Base-by-base conservation (phyloP, 1,140 invertebrate genomes). In the Caenorhabditis brenneri region DNA sequence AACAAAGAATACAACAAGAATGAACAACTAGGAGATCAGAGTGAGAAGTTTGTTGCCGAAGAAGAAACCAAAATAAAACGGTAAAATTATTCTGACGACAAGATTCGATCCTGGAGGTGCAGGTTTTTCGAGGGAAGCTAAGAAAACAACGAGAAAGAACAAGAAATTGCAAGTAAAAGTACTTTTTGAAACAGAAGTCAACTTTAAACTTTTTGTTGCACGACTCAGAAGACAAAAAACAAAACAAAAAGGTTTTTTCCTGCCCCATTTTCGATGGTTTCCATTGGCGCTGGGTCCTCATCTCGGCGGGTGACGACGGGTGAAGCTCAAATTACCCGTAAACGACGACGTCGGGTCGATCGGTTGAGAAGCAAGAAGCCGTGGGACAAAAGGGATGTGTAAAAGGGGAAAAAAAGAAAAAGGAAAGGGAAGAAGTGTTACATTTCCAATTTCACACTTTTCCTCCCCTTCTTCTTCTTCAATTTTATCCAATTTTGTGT, bases 401-500 rank as follows among this genome's bases (percentile, higher is more conserved):
- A n/a, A 46, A 24, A 31, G n/a, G n/a, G n/a, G 36, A 42, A 74
- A 42, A 24, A 24, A n/a, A 46, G 31, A 65, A 36, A 5, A 36
- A 9, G 16, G 33, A 9, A 15, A n/a, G n/a, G 65, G 65, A 74
- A 74, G 65, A 74, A 74, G 65, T 74, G 65, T 74, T 74, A 74
- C 65, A 74, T 74, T 74, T 74, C 65, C 65, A 74, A 46, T 74
- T 74, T 74, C 65, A 74, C 65, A 74, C 65, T 74, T 74, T 74
- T 65, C 58, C 31, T 65, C 31, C 9, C 7, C 55, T 12, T 9
- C 31, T 65, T 36, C 58, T 65, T 65, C 29, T 74, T 74, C 65
- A 74, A 74, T 74, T 74, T 74, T 74, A 74, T 74, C 65, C 65
- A 74, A 74, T 74, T 74, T 74, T 74, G 65, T 74, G 65, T 74